Percentiles rank a stretch among this genome's conserved stretches.
Evolutionary conservation across 2,113 vertebrate genomes (phyloP).

Genomic region (Scortum barcoo): DNA sequence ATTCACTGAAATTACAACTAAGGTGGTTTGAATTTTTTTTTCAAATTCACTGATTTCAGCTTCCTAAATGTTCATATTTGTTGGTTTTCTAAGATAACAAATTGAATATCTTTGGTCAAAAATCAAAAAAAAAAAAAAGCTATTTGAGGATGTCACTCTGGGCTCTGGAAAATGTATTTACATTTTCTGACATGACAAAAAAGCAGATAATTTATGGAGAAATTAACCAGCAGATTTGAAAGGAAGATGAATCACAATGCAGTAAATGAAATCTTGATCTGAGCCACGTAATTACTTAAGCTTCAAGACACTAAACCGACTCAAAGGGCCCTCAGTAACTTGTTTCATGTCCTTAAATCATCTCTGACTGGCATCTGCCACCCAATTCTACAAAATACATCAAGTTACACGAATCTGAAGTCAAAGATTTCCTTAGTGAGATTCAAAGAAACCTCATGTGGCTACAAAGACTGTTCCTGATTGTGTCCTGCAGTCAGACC

Average conservation of each 20-base stretch:
- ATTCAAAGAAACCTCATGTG: neutral
- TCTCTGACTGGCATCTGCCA: neutral
- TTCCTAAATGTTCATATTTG: neutral
- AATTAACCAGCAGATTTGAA: neutral
- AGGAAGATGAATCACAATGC: neutral
- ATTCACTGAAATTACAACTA: neutral
- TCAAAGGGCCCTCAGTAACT: neutral
- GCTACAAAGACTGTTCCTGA: neutral
- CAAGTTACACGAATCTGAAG: neutral
- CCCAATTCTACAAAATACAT: neutral
- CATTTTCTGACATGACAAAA: neutral
- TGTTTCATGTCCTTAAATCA: too few relatives aligned
- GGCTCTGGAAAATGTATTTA: neutral
- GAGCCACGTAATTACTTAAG: neutral
- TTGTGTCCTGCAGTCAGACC: neutral
- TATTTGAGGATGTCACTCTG: neutral
- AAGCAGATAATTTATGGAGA: neutral
- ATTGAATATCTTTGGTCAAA: neutral
- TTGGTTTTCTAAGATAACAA: neutral
- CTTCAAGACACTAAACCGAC: neutral
- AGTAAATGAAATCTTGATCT: neutral
- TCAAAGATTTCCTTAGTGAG: neutral
- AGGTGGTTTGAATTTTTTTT: neutral
- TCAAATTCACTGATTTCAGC: neutral
- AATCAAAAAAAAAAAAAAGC: neutral